Evolutionary conservation across 2,888 invertebrate species (phyloP), one percentile per base, ranked within the genome.

Genomic region (Megaustenia siamemsis): DNA sequence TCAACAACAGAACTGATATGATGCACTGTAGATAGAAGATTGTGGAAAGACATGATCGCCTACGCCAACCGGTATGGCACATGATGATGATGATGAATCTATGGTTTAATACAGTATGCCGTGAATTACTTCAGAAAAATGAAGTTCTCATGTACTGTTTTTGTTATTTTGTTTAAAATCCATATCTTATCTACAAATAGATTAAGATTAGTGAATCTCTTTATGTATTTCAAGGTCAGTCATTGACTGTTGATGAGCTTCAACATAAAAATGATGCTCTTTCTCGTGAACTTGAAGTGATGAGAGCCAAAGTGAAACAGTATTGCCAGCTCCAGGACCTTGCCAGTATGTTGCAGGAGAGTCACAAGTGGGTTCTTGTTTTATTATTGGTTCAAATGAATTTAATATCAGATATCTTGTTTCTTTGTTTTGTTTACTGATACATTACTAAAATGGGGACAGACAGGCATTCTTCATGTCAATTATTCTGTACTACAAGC

Each of bases 291-390:
- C 88, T 92, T n/a, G 90, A 91, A 35, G 87, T 89, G 73, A 89
- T 93, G 88, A 89, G 89, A 24, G 87, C 89, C 28, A 87, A 91
- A 53, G 83, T 93, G 78, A 92, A 92, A 84, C 92, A 93, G 85
- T 91, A 90, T 75, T 86, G 87, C 68, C 93, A 93, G 87, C 88
- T 93, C 81, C 93, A 93, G 86, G 93, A 93, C 79, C 82, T 93
- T 53, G 90, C 93, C 6, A 85, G 87, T 82, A 94, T 94, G 93
- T 85, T 94, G 68, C 93, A 94, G 80, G 93, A 94, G 71, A 93
- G 93, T 86, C 94, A 94, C 88, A 94, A 92, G 93, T 93, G 88
- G 63, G 77, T 82, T 49, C 1, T n/a, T 1, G 15, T 10, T 8
- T 6, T 24, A 1, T 63, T 63, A 28, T 63, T 18, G 6, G 28